phyloP scores from a whole-genome alignment of 2,888 invertebrate species.

The Halocaridina rubra region DNA sequence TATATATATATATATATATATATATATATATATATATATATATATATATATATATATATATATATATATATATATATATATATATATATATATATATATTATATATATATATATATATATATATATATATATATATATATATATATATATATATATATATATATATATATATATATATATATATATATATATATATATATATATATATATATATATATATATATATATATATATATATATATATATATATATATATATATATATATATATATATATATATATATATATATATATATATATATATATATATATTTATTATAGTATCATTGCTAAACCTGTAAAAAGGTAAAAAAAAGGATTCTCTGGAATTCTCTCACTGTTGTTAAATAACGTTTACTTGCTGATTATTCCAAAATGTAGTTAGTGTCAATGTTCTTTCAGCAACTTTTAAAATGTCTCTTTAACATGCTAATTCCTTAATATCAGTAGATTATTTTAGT shows the following conservation, averaged over 20 bases:
- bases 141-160: not conserved
- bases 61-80: slow-evolving; percentile 1
- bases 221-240: not conserved
- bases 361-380: too few species aligned
- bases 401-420: too few species aligned
- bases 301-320: not conserved
- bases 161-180: not conserved
- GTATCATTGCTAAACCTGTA: too few species aligned
- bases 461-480: too few species aligned
- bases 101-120: not conserved
- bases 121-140: not conserved
- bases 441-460: too few species aligned
- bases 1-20: slow-evolving; percentile 30
- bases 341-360: too few species aligned
- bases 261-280: not conserved
- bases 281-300: not conserved
- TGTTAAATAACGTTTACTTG: too few species aligned
- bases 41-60: slow-evolving; percentile 28
- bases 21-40: slow-evolving; percentile 29
- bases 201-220: not conserved
- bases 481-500: too few species aligned
- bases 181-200: not conserved
- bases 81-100: slow-evolving; percentile 9
- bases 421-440: too few species aligned
- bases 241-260: not conserved